Evolutionary conservation across 2,797 vertebrate species (phyloP).

Genomic region (Enteromius paludinosus): DNA sequence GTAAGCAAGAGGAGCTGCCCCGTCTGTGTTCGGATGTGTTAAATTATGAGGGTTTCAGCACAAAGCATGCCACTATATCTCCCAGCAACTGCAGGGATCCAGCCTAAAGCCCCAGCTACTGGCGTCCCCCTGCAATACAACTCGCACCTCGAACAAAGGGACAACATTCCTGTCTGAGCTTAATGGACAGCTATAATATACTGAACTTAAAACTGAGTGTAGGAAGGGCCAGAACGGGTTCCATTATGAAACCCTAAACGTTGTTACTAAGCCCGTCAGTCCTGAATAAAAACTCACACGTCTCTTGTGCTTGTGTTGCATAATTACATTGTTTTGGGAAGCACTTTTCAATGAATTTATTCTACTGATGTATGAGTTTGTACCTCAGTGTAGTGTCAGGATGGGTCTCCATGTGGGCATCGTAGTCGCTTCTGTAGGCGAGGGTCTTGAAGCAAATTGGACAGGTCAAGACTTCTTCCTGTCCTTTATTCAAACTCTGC

Average conservation of each 20-base stretch:
- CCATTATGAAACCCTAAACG: constrained; percentile 18
- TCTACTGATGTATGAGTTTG: constrained; percentile 38
- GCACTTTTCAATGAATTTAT: neutral
- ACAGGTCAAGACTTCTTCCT: constrained; percentile 87
- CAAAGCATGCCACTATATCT: constrained; percentile 61
- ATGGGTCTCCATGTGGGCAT: constrained; percentile 93
- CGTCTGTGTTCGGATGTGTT: constrained; percentile 58
- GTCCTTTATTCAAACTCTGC: constrained; percentile 68
- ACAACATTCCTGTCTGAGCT: constrained; percentile 36
- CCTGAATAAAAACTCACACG: neutral
- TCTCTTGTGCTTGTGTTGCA: neutral
- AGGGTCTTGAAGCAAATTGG: constrained; percentile 93
- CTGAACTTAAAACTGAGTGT: constrained; percentile 17
- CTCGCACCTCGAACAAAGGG: constrained; percentile 46
- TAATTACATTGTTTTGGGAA: neutral
- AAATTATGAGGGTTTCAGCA: constrained; percentile 64
- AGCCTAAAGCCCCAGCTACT: constrained; percentile 52
- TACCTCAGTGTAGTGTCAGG: constrained; percentile 92
- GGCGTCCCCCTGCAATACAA: constrained; percentile 44
- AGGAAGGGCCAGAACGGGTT: neutral
- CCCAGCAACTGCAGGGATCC: constrained; percentile 59
- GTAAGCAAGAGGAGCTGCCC: constrained; percentile 48
- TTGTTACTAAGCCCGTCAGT: constrained; percentile 5
- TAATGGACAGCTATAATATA: constrained; percentile 47
- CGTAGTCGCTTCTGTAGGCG: constrained; percentile 88